These are phyloP conservation scores for Zaprionus lineosus DNA, from an alignment of 2,888 invertebrate species.

Conservation along the genomic window DNA sequence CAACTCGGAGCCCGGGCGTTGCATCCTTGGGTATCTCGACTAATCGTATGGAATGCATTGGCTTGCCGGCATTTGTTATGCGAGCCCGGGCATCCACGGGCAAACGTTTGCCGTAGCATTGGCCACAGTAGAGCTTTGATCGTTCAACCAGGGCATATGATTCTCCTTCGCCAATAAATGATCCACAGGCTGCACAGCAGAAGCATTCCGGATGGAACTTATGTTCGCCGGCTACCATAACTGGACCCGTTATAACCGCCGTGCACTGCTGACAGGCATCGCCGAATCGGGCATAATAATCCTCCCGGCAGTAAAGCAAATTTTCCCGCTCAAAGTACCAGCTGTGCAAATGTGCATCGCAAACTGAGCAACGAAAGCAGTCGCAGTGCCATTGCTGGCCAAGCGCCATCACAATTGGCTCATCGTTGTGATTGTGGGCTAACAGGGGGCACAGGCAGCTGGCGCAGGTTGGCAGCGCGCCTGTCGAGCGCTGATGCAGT, in stretches of 20 bases:
- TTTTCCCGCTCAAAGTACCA: conserved; percentile 98
- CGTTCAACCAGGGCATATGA: conserved; percentile 96
- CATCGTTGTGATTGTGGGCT: conserved; percentile 46
- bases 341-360: conserved; percentile 91
- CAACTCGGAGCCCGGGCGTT: conserved; percentile 86
- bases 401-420: conserved; percentile 90
- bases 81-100: conserved; percentile 55
- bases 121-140: conserved; percentile 92
- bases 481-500: conserved; percentile 10
- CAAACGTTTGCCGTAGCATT: conserved; percentile 86
- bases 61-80: conserved; percentile 80
- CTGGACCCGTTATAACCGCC: conserved; percentile 88
- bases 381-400: conserved; percentile 94
- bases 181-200: conserved; percentile 90
- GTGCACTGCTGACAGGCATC: conserved; percentile 95
- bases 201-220: conserved; percentile 98
- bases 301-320: conserved; percentile 92
- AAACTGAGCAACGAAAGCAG: conserved; percentile 96
- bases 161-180: conserved; percentile 95
- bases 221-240: conserved; percentile 97
- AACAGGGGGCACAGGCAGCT: conserved; percentile 55
- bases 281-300: conserved; percentile 94
- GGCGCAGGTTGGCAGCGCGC: conserved; percentile 46
- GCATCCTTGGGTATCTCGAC: conserved; percentile 88
- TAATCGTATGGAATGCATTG: conserved; percentile 92